These are phyloP conservation scores for Telmatherina bonti DNA, from an alignment of 2,797 vertebrate genomes.

Conservation along the genomic window DNA sequence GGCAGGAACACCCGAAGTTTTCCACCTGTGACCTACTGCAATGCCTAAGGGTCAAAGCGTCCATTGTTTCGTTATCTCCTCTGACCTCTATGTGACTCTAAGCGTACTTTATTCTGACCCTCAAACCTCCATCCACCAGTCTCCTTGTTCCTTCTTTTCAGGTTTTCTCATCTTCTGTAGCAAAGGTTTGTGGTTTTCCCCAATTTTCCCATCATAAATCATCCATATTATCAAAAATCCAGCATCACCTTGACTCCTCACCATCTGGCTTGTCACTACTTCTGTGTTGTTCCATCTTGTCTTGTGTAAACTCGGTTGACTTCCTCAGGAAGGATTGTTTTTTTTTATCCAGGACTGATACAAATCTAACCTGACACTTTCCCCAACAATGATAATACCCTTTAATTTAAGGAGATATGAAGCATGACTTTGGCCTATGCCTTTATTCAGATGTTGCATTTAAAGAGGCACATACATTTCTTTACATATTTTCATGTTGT, in stretches of 20 bases:
- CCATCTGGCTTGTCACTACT: neutral
- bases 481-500: neutral
- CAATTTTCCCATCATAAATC: neutral
- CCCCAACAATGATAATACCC: constrained; percentile 59
- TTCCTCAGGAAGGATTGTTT: constrained; percentile 68
- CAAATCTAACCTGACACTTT: constrained; percentile 18
- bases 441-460: neutral
- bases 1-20: too few relatives aligned
- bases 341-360: constrained; percentile 55
- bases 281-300: constrained; percentile 11
- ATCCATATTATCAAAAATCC: neutral
- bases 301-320: constrained; percentile 54
- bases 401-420: neutral
- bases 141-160: neutral
- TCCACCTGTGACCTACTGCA: neutral
- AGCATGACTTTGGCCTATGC: neutral
- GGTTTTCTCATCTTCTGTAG: neutral
- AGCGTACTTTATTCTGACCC: too few relatives aligned
- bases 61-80: constrained; percentile 11
- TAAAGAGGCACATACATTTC: neutral
- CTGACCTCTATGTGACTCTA: constrained; percentile 15
- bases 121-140: too few relatives aligned
- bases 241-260: neutral
- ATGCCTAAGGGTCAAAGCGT: neutral
- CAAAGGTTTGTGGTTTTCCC: neutral